Evolutionary conservation across 2,113 vertebrate genomes (phyloP).

Genomic region (Syrmaticus mikado): DNA sequence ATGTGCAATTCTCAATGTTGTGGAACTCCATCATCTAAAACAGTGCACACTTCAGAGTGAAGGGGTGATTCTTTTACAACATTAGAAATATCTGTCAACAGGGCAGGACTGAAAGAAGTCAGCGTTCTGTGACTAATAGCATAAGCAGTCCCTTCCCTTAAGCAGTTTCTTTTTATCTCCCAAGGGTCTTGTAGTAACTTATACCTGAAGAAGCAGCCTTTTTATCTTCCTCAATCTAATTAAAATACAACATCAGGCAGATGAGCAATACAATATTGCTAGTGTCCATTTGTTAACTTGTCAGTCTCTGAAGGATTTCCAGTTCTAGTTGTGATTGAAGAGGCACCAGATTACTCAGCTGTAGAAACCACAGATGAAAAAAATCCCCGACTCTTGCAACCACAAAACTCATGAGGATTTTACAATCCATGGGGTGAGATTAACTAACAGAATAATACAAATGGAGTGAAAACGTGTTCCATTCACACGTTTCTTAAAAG

Average conservation of each 20-base stretch:
- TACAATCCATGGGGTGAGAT: background rate
- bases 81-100: slow-evolving; percentile 6
- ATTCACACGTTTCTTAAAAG: background rate
- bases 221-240: slow-evolving; percentile 47
- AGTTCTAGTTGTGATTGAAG: background rate
- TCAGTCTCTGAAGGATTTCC: slow-evolving; percentile 42
- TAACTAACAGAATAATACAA: background rate
- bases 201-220: slow-evolving; percentile 51
- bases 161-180: background rate
- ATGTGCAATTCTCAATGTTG: background rate
- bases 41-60: background rate
- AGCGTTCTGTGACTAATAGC: slow-evolving; percentile 36
- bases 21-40: background rate
- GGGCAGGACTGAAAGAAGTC: background rate
- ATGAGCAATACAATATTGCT: slow-evolving; percentile 36
- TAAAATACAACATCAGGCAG: slow-evolving; percentile 54
- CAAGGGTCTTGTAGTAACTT: slow-evolving; percentile 36
- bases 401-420: background rate
- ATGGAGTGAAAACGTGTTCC: background rate
- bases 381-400: background rate
- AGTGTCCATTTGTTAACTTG: slow-evolving; percentile 44
- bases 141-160: slow-evolving; percentile 18
- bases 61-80: background rate
- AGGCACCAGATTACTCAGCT: slow-evolving; percentile 11
- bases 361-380: slow-evolving; percentile 54